Evolutionary conservation across 53 echinoderm and acorn worm genomes (phyloP).

Genomic region (Temnopleurus reevesii): DNA sequence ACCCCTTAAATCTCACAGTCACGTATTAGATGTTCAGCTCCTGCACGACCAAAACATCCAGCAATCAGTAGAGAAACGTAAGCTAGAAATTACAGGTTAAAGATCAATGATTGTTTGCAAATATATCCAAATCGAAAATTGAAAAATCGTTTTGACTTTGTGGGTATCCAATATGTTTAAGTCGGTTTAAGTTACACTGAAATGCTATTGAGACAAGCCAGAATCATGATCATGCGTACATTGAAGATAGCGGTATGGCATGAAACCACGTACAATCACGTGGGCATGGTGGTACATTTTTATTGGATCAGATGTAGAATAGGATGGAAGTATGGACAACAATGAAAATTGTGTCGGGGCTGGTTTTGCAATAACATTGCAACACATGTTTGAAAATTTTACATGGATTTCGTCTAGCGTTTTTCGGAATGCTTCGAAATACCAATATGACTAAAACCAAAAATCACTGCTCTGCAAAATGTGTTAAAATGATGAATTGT

Average conservation of each 20-base stretch:
- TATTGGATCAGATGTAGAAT: background rate
- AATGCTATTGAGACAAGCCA: background rate
- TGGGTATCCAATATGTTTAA: conserved; percentile 10
- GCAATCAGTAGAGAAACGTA: background rate
- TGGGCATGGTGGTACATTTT: background rate
- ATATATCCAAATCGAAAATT: conserved; percentile 15
- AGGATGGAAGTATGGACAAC: too few relatives aligned
- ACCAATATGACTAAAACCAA: too few relatives aligned
- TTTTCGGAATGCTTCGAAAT: too few relatives aligned
- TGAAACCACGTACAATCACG: background rate
- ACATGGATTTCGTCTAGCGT: too few relatives aligned
- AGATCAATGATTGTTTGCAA: conserved; percentile 36
- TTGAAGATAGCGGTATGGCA: background rate
- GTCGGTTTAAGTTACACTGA: background rate
- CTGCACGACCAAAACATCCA: too few relatives aligned
- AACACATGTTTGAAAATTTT: too few relatives aligned
- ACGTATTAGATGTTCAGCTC: too few relatives aligned
- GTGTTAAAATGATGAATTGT: too few relatives aligned
- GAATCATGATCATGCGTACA: background rate
- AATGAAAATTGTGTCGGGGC: too few relatives aligned
- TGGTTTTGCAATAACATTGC: too few relatives aligned
- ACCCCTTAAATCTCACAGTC: too few relatives aligned
- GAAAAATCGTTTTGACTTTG: conserved; percentile 30
- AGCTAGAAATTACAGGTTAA: background rate
- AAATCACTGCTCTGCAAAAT: too few relatives aligned